These are phyloP conservation scores for Notiomystis cincta DNA, from an alignment of 2,113 vertebrate genomes.

Conservation along the genomic window DNA sequence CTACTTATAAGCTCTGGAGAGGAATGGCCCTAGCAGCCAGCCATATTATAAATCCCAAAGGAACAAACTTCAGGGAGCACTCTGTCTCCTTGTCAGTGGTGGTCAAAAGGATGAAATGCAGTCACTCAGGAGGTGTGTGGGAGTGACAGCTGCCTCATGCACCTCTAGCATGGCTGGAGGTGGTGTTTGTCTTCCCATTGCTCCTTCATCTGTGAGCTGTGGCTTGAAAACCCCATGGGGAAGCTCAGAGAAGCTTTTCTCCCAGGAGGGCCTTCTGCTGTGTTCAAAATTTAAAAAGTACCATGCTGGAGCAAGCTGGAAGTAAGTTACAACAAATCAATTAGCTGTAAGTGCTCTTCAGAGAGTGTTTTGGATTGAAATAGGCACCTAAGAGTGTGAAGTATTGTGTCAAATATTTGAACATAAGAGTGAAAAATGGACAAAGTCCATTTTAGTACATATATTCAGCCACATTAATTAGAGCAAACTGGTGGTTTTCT, in stretches of 20 bases:
- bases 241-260: not conserved
- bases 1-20: not conserved
- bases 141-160: not conserved
- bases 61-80: not conserved
- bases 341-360: not conserved
- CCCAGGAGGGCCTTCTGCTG: not conserved
- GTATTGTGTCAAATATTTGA: not conserved
- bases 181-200: not conserved
- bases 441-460: not conserved
- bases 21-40: not conserved
- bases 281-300: not conserved
- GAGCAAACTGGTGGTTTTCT: not conserved
- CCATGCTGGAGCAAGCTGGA: not conserved
- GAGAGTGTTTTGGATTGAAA: not conserved
- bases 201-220: not conserved
- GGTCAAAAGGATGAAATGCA: not conserved
- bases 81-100: not conserved
- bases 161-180: not conserved
- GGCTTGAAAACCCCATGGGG: not conserved
- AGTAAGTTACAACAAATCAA: not conserved
- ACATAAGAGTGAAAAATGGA: not conserved
- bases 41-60: not conserved
- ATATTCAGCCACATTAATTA: not conserved
- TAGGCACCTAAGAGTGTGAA: not conserved
- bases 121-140: not conserved